Evolutionary conservation across 2,888 invertebrate species (phyloP).

Genomic region (Pelosia muscerda): DNA sequence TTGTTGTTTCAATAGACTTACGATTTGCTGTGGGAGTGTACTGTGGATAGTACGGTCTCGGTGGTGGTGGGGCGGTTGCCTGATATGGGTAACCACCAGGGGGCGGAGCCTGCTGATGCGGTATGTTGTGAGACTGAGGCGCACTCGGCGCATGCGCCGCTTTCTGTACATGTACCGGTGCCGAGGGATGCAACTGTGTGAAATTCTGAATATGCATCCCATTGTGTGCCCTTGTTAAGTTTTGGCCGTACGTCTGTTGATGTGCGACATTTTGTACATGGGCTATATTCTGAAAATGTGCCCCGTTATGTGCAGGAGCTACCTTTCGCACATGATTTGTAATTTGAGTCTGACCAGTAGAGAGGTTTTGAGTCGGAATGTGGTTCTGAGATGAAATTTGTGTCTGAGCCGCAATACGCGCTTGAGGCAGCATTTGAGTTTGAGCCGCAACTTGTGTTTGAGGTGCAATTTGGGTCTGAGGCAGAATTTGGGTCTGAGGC

Average conservation of each 20-base stretch:
- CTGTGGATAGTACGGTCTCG: constrained; percentile 7
- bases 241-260: neutral
- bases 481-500: neutral
- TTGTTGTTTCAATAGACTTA: constrained; percentile 7
- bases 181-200: neutral
- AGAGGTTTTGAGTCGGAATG: no score
- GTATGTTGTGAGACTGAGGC: neutral
- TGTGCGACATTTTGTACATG: neutral
- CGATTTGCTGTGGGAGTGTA: neutral
- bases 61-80: constrained; percentile 2
- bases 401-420: neutral
- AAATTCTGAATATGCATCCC: neutral
- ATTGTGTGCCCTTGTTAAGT: neutral
- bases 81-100: neutral
- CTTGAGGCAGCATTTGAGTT: neutral
- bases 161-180: neutral
- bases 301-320: neutral
- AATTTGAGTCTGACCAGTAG: no score
- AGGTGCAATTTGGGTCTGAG: neutral
- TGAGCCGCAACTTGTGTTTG: neutral
- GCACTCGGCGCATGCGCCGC: neutral
- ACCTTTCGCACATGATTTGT: neutral
- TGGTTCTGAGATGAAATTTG: neutral
- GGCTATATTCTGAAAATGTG: neutral
- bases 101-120: neutral